Conservation (phyloP, 2,888 invertebrate genomes). For the Morpho helenor region DNA sequence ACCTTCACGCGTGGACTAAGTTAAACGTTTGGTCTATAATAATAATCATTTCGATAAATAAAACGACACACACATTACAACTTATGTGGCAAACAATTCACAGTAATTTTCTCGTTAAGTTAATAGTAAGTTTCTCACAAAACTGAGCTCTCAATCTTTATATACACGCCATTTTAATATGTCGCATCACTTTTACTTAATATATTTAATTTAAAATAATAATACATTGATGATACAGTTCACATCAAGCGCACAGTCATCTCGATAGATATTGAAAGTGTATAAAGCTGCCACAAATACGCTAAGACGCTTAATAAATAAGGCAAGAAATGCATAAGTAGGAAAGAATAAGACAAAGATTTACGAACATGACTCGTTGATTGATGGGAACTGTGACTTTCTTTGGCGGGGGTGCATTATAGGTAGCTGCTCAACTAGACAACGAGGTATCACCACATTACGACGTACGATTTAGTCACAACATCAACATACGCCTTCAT, state of each 20-base stretch:
- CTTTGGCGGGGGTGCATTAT: slow-evolving; percentile 12
- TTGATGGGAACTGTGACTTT: slow-evolving; percentile 16
- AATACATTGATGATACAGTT: slow-evolving; percentile 11
- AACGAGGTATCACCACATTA: background rate
- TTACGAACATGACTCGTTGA: slow-evolving; percentile 1
- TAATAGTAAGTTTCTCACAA: background rate
- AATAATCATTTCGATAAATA: too few relatives aligned
- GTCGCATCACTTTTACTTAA: slow-evolving; percentile 23
- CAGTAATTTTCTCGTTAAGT: background rate
- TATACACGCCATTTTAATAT: background rate
- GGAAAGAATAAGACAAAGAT: slow-evolving; percentile 17
- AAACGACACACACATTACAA: background rate
- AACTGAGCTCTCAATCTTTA: background rate
- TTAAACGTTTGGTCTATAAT: too few relatives aligned
- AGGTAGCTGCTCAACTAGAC: background rate
- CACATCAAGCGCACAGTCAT: slow-evolving; percentile 11
- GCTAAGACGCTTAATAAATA: slow-evolving; percentile 13
- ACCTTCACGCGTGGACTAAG: too few relatives aligned
- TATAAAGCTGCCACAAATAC: slow-evolving; percentile 9
- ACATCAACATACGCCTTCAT: background rate
- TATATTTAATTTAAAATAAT: slow-evolving; percentile 7
- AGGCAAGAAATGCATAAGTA: slow-evolving; percentile 23
- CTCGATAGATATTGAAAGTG: background rate
- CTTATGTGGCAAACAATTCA: background rate
- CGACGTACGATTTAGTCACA: background rate